Conservation (phyloP, 2,888 invertebrate species). For the Drosophila algonquin region DNA sequence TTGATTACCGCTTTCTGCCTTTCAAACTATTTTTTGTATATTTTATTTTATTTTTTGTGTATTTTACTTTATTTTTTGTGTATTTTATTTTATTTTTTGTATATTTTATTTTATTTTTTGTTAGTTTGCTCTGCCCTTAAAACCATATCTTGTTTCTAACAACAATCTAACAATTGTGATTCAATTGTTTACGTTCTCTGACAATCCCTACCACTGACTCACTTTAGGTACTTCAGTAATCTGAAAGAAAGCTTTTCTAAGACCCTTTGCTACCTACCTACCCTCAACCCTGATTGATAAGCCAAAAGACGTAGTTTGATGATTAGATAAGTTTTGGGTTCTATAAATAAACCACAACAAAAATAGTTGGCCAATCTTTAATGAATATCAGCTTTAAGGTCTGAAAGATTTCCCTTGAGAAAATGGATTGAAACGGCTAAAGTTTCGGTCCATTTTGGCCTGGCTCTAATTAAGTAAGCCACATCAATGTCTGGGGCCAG, state of each 20-base stretch:
- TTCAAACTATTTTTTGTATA: background rate
- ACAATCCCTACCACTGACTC: background rate
- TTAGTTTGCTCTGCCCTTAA: background rate
- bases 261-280: background rate
- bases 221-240: background rate
- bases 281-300: background rate
- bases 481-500: slow-evolving; percentile 15
- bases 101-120: background rate
- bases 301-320: background rate
- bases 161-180: background rate
- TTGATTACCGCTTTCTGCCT: background rate
- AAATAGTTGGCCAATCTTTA: background rate
- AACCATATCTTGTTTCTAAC: background rate
- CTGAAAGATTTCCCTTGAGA: background rate
- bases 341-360: background rate
- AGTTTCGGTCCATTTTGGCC: slow-evolving; percentile 8
- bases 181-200: background rate
- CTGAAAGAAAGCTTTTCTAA: background rate
- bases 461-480: slow-evolving; percentile 55
- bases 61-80: background rate
- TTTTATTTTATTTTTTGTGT: background rate
- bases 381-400: slow-evolving; percentile 16
- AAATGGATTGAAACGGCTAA: background rate
- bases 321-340: background rate
- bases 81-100: background rate